Evolutionary conservation across 1,140 invertebrate genomes (phyloP).

Genomic region (Caenorhabditis briggsae): DNA sequence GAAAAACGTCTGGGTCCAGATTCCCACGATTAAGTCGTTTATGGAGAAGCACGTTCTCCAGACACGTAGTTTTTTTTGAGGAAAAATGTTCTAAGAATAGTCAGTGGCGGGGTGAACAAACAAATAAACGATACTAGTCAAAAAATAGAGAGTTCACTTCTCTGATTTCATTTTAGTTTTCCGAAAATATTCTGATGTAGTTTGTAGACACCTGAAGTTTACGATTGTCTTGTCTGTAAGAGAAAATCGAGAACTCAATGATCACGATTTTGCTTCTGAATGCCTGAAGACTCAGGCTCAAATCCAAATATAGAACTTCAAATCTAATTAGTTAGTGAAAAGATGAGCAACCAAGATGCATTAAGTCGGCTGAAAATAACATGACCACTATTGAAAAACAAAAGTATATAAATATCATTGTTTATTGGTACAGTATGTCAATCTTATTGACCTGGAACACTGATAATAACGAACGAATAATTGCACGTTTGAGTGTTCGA

Average conservation of each 20-base stretch:
- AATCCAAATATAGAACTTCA: constrained; percentile 15
- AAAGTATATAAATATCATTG: background rate
- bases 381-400: background rate
- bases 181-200: background rate
- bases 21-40: constrained; percentile 21
- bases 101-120: background rate
- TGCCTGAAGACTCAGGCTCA: background rate
- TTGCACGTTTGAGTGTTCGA: constrained; percentile 39
- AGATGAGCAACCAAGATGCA: background rate
- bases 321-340: background rate
- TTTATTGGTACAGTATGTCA: constrained; percentile 25
- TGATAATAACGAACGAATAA: constrained; percentile 10
- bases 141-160: background rate
- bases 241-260: background rate
- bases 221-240: background rate
- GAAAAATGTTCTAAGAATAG: background rate
- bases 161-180: background rate
- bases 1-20: constrained; percentile 3
- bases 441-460: constrained; percentile 45
- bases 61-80: background rate
- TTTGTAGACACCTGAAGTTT: constrained; percentile 10
- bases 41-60: background rate
- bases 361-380: background rate
- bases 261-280: background rate
- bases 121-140: background rate